Conservation (phyloP, 2,797 vertebrate species). For the Amblyraja radiata region DNA sequence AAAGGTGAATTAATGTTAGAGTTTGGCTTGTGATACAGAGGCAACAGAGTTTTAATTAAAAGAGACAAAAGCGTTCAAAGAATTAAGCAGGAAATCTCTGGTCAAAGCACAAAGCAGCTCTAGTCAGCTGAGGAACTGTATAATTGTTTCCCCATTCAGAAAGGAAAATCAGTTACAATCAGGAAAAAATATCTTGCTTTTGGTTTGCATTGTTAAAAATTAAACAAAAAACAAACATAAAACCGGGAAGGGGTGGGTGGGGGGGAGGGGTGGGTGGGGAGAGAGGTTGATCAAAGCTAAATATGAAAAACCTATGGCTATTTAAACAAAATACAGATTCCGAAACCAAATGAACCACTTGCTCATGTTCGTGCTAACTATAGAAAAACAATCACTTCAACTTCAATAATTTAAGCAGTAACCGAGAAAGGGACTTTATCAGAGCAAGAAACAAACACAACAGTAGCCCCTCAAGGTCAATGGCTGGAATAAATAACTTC, state of each 20-base stretch:
- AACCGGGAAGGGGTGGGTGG: background rate
- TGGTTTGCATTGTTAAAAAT: background rate
- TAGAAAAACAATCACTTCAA: background rate
- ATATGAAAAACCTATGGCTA: background rate
- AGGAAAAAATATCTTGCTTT: background rate
- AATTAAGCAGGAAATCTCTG: background rate
- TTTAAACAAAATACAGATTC: background rate
- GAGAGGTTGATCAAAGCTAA: background rate
- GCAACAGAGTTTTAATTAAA: background rate
- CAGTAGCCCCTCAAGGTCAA: background rate
- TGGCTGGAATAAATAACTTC: background rate
- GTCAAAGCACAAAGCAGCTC: background rate
- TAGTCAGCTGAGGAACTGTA: constrained; percentile 14
- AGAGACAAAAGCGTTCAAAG: background rate
- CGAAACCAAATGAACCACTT: background rate
- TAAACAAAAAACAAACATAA: constrained; percentile 31
- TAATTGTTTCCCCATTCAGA: background rate
- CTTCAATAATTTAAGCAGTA: constrained; percentile 21
- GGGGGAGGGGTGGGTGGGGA: background rate
- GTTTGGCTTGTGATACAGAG: background rate
- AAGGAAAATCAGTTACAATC: background rate
- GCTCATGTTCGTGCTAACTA: background rate
- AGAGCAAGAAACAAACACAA: background rate
- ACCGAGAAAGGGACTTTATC: background rate
- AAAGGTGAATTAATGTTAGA: background rate